Percentiles rank a stretch among this genome's conserved stretches.
phyloP scores from a whole-genome alignment of 1,140 invertebrate species.

The Charaxes varanes region DNA sequence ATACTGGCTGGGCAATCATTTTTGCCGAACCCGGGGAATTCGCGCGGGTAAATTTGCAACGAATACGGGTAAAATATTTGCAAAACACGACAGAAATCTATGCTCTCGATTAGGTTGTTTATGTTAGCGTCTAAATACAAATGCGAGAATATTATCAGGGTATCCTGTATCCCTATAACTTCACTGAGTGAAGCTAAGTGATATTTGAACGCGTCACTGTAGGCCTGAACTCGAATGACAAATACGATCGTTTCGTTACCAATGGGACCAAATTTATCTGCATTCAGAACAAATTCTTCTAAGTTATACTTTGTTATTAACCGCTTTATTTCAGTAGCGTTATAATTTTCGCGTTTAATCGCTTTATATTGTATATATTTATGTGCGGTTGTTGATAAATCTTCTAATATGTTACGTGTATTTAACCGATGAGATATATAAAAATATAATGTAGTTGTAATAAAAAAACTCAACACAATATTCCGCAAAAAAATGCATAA shows the following conservation, averaged over 20 bases:
- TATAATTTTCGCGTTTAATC: not conserved
- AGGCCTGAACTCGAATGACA: slow-evolving; percentile 30
- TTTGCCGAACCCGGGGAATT: slow-evolving; percentile 32
- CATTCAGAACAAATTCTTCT: slow-evolving; percentile 30
- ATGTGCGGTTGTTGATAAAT: too few relatives aligned
- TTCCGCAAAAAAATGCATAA: too few relatives aligned
- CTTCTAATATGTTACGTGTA: too few relatives aligned
- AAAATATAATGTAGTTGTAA: too few relatives aligned
- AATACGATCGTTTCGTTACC: slow-evolving; percentile 26
- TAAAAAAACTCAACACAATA: too few relatives aligned
- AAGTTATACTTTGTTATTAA: slow-evolving; percentile 24
- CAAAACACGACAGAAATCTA: slow-evolving; percentile 39
- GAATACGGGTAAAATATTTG: slow-evolving; percentile 49
- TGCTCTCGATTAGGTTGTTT: slow-evolving; percentile 27
- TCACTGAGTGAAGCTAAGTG: slow-evolving; percentile 33
- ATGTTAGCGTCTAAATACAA: slow-evolving; percentile 28
- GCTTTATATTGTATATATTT: slow-evolving; percentile 14
- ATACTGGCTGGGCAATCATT: slow-evolving; percentile 30
- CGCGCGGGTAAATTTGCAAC: slow-evolving; percentile 28
- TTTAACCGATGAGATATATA: too few relatives aligned
- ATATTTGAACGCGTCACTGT: slow-evolving; percentile 25
- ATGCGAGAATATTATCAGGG: slow-evolving; percentile 43
- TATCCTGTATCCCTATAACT: slow-evolving; percentile 31
- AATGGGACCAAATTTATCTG: slow-evolving; percentile 26
- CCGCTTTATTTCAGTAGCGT: slow-evolving; percentile 8